Evolutionary conservation across 2,888 invertebrate species (phyloP), one percentile per base, ranked within the genome.

Genomic region (Thymelicus lineola): DNA sequence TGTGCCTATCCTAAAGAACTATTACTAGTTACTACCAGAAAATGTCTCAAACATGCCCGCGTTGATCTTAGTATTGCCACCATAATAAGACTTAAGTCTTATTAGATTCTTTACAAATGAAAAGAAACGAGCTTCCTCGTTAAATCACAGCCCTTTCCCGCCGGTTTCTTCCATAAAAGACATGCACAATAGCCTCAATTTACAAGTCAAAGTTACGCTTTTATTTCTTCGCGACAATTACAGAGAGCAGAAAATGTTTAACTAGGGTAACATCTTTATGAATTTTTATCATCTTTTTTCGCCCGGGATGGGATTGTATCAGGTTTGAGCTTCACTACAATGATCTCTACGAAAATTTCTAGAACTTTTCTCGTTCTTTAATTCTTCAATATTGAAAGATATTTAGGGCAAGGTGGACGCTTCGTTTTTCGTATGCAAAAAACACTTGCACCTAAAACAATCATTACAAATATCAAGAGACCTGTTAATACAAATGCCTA

Each of bases 91-190:
- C n/a, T 48, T 67, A 74, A 57, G 59, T 65, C 74, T 76, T 79
- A 78, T 80, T 77, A 76, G 70, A 75, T 77, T 77, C 69, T 73
- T 76, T 75, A 74, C 73, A 77, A 70, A 70, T 73, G 67, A 62
- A 68, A 66, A 66, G 68, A 72, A 69, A 63, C 63, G 64, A 63
- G 71, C 60, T 65, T 64, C 45, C 73, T 73, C 67, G 72, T 72
- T 72, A 73, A 71, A 73, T 72, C 61, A 63, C 58, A 70, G 48
- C 66, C 67, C 69, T 69, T 73, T 59, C 48, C 62, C 55, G 75
- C 75, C 75, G 71, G 75, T 20, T 68, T 48, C 62, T 65, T 70
- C 42, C 65, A 60, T 65, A 65, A 64, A 64, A 65, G 48, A 63
- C 50, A 63, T 69, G 57, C 70, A 70, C 70, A 70, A 65, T 64